Evolutionary conservation across 2,797 vertebrate species (phyloP).

Genomic region (Typhlichthys eigenmanni): DNA sequence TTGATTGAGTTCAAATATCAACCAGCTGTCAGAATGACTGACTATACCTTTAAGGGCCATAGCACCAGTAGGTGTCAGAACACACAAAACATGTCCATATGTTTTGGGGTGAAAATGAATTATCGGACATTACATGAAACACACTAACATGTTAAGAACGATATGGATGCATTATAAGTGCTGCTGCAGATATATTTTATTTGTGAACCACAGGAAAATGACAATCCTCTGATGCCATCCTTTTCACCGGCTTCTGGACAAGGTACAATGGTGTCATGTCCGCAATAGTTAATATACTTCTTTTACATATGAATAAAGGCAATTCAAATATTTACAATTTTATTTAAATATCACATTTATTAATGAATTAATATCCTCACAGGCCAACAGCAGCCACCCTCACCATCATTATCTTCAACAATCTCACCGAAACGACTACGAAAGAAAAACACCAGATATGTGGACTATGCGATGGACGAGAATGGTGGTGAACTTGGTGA

Average conservation of each 20-base stretch:
- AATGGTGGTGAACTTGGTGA: too few species aligned
- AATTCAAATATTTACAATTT: neutral
- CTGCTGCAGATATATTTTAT: neutral
- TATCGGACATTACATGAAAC: too few species aligned
- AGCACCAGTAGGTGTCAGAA: too few species aligned
- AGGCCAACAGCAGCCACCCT: constrained; percentile 34
- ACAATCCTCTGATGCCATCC: constrained; percentile 10
- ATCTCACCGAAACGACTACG: constrained; percentile 47
- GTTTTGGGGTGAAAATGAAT: too few species aligned
- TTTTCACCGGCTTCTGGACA: constrained; percentile 42
- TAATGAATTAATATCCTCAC: constrained; percentile 1
- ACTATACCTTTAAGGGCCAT: too few species aligned
- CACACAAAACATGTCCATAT: too few species aligned
- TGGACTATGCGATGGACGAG: constrained; percentile 45
- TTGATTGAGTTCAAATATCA: too few species aligned
- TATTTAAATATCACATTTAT: neutral
- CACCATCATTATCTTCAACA: constrained; percentile 8
- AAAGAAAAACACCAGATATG: constrained; percentile 59
- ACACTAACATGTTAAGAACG: too few species aligned
- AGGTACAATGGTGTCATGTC: constrained; percentile 42
- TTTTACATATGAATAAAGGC: neutral
- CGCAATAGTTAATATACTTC: too few species aligned
- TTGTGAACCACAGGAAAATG: neutral
- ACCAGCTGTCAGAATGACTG: too few species aligned
- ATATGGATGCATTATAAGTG: neutral